Evolutionary conservation across 2,888 invertebrate species (phyloP).

Genomic region (Ecdyonurus torrentis): DNA sequence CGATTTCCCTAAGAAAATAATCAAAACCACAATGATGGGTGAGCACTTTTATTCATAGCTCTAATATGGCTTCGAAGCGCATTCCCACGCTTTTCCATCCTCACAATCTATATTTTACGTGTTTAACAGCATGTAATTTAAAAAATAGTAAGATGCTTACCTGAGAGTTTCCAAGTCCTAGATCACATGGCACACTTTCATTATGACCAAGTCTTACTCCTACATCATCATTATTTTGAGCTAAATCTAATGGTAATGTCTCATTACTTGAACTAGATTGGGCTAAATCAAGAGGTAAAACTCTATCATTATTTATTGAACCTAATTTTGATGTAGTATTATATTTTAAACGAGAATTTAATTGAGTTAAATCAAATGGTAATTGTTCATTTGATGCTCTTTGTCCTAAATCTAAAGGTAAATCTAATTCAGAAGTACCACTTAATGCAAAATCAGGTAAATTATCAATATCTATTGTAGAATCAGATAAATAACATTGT

Average conservation of each 20-base stretch:
- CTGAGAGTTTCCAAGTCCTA: neutral
- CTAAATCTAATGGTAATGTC: neutral
- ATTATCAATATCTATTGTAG: conserved; percentile 43
- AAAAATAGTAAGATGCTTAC: neutral
- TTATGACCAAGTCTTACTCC: neutral
- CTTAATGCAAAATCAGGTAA: conserved; percentile 43
- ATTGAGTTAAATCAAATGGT: neutral
- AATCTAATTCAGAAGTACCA: conserved; percentile 13
- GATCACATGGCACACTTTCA: conserved; percentile 1
- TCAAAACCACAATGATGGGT: too few relatives aligned
- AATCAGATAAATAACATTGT: conserved; percentile 44
- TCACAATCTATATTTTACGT: too few relatives aligned
- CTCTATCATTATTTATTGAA: too few relatives aligned
- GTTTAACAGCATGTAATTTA: too few relatives aligned
- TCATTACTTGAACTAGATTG: neutral
- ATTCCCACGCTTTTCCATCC: too few relatives aligned
- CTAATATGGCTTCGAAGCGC: too few relatives aligned
- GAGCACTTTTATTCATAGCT: too few relatives aligned
- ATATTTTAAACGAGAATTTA: neutral
- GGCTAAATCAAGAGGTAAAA: neutral
- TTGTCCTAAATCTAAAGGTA: neutral
- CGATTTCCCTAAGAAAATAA: too few relatives aligned
- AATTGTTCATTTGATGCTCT: neutral
- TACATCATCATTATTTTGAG: neutral
- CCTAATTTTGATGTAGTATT: too few relatives aligned